These are phyloP conservation scores for Pinctada fucata DNA, from an alignment of 2,888 invertebrate species.

Conservation along the genomic window DNA sequence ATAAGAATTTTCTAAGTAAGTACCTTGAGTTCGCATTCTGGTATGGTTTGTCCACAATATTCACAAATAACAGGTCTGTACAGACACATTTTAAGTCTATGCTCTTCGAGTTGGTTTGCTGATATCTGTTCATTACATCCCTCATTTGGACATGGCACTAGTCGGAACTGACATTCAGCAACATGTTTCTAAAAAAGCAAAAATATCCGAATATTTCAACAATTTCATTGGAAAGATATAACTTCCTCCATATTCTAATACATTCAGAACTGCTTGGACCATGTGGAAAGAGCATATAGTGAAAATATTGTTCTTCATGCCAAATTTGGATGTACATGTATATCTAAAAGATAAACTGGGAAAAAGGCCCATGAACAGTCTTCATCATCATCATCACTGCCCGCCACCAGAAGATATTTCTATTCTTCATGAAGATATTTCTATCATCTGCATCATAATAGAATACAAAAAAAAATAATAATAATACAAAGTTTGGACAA, in stretches of 20 bases:
- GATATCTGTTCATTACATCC: conserved; percentile 47
- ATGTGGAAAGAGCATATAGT: not conserved
- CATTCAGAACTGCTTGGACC: not conserved
- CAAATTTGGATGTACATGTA: not conserved
- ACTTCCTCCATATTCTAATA: not conserved
- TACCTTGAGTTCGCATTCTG: conserved; percentile 29
- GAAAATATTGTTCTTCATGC: not conserved
- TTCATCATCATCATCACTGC: no score
- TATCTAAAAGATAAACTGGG: not conserved
- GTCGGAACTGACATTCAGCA: conserved; percentile 51
- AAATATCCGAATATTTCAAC: not conserved
- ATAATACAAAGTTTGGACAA: no score
- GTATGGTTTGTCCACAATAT: conserved; percentile 40
- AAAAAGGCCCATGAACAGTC: no score
- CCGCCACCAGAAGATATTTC: no score
- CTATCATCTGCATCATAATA: no score
- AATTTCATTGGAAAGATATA: no score
- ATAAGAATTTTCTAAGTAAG: no score
- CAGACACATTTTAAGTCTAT: conserved; percentile 40
- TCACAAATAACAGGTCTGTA: conserved; percentile 43
- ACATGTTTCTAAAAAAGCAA: conserved; percentile 48
- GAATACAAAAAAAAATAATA: no score
- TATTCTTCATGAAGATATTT: no score
- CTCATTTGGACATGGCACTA: conserved; percentile 48
- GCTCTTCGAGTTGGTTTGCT: conserved; percentile 25